phyloP scores from a whole-genome alignment of 1,140 invertebrate genomes.

The Microplitis mediator region DNA sequence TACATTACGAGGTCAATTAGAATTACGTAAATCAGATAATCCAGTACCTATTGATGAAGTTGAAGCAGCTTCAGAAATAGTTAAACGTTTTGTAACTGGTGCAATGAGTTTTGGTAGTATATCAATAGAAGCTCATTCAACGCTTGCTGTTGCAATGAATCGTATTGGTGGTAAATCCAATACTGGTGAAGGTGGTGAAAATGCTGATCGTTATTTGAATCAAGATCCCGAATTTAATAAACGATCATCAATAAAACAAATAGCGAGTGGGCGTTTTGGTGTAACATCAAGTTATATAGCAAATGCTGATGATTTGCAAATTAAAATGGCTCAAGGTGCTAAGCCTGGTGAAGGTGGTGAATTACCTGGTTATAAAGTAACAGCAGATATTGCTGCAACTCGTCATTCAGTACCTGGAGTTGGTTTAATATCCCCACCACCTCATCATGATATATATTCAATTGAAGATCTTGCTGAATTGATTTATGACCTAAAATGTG shows the following conservation, averaged over 20 bases:
- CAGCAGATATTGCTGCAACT: constrained; percentile 92
- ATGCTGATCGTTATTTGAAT: constrained; percentile 74
- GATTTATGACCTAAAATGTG: constrained; percentile 98
- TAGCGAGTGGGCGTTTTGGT: constrained; percentile 97
- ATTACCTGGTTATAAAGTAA: constrained; percentile 84
- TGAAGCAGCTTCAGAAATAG: constrained; percentile 91
- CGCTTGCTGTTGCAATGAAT: constrained; percentile 97
- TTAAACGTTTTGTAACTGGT: constrained; percentile 83
- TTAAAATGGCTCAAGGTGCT: constrained; percentile 99
- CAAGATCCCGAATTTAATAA: constrained; percentile 81
- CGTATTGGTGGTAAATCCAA: constrained; percentile 94
- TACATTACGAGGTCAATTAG: constrained; percentile 90
- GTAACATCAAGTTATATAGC: constrained; percentile 97
- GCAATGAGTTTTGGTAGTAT: constrained; percentile 95
- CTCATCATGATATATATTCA: constrained; percentile 99
- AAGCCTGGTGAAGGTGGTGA: constrained; percentile 96
- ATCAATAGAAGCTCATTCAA: constrained; percentile 91
- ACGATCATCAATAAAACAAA: constrained; percentile 86
- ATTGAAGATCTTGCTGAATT: constrained; percentile 98
- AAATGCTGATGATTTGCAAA: constrained; percentile 95
- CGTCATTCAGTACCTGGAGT: constrained; percentile 96
- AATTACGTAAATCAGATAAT: constrained; percentile 78
- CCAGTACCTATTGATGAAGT: constrained; percentile 86
- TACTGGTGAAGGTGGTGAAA: constrained; percentile 94
- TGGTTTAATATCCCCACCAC: constrained; percentile 97